These are phyloP conservation scores for Drosophila ohnishii DNA, from an alignment of 1,140 invertebrate genomes.

Conservation along the genomic window DNA sequence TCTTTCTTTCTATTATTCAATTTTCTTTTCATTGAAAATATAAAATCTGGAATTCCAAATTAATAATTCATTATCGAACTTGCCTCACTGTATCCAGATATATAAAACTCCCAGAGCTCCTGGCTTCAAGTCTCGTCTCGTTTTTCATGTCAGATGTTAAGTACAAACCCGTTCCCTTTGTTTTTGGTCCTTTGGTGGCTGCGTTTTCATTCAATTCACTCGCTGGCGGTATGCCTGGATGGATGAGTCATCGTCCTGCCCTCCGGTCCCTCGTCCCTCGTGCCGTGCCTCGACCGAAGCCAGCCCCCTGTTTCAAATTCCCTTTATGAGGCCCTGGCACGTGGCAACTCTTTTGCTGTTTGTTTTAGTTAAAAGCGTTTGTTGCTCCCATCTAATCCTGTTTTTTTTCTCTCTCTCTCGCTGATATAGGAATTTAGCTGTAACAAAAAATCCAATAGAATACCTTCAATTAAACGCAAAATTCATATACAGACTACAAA, in stretches of 20 bases:
- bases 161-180: conserved; percentile 34
- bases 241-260: conserved; percentile 65
- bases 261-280: neutral
- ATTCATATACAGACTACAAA: no score
- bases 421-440: neutral
- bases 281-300: neutral
- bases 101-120: conserved; percentile 6
- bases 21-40: neutral
- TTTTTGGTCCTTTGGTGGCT: conserved; percentile 18
- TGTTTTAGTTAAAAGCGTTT: conserved; percentile 69
- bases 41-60: neutral
- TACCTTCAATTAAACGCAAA: neutral
- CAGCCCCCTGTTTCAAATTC: neutral
- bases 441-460: neutral
- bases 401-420: neutral
- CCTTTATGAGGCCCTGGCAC: conserved; percentile 31
- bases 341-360: conserved; percentile 59
- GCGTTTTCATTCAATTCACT: conserved; percentile 55
- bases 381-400: conserved; percentile 57
- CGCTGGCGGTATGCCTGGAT: conserved; percentile 60
- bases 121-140: conserved; percentile 22
- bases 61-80: neutral
- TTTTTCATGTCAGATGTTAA: conserved; percentile 72
- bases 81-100: conserved; percentile 8
- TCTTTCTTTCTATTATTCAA: no score